These are phyloP conservation scores for Acrocephalus arundinaceus DNA, from an alignment of 2,113 vertebrate genomes.

Conservation along the genomic window DNA sequence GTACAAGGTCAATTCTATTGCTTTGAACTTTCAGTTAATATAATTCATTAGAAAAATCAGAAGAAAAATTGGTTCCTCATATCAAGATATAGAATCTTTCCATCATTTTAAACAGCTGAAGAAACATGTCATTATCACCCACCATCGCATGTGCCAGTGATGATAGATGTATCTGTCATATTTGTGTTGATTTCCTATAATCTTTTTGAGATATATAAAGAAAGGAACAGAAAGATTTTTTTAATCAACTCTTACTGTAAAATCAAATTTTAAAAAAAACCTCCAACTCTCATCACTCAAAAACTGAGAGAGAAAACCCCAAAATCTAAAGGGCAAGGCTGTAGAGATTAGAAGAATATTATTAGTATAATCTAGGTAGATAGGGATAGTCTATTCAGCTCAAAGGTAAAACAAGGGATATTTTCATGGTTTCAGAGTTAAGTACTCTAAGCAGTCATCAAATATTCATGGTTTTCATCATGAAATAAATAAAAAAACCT, in stretches of 20 bases:
- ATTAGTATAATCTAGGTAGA: not conserved
- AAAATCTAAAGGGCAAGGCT: not conserved
- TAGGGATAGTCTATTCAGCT: not conserved
- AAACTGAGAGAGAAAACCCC: not conserved
- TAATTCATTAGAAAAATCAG: not conserved
- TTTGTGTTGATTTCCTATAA: not conserved
- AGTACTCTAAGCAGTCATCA: not conserved
- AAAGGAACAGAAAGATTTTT: not conserved
- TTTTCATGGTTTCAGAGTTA: not conserved
- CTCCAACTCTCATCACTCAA: not conserved
- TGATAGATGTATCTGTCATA: not conserved
- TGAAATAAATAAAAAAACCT: not conserved
- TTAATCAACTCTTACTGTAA: not conserved
- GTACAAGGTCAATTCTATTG: not conserved
- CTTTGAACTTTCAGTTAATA: not conserved
- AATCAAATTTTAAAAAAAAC: rapidly evolving
- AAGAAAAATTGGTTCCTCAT: not conserved
- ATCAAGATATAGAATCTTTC: not conserved
- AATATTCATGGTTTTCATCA: not conserved
- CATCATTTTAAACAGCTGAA: not conserved
- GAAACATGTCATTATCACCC: not conserved
- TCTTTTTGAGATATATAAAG: not conserved
- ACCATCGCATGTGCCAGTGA: not conserved
- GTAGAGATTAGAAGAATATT: not conserved
- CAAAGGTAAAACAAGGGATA: not conserved